phyloP scores from a whole-genome alignment of 1,140 invertebrate species.

The Bombus picipes region DNA sequence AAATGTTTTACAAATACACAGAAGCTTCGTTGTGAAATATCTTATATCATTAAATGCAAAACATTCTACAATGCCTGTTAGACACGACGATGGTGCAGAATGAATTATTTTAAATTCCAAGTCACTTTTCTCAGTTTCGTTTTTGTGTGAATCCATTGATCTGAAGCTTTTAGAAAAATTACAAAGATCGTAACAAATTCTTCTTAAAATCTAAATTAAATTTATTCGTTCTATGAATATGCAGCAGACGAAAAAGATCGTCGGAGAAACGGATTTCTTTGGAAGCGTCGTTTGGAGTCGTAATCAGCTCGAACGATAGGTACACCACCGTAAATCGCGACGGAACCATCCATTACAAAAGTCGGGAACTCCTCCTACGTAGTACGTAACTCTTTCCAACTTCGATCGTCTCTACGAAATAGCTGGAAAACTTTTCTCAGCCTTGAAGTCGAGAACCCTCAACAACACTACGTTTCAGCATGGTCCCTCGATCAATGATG shows the following conservation, averaged over 20 bases:
- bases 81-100: no score
- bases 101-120: neutral
- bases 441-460: neutral
- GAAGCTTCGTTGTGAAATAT: no score
- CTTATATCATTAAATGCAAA: no score
- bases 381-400: conserved; percentile 38
- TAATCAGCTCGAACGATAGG: neutral
- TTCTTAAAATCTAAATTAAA: no score
- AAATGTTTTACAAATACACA: no score
- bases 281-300: neutral
- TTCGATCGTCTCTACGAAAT: neutral
- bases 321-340: conserved; percentile 16
- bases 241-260: neutral
- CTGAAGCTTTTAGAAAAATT: no score
- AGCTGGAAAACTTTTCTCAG: conserved; percentile 8
- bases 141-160: neutral
- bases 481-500: neutral
- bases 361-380: conserved; percentile 14
- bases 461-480: neutral
- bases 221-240: no score
- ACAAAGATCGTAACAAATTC: no score
- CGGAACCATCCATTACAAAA: conserved; percentile 20
- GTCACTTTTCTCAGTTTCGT: neutral
- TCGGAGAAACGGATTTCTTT: neutral
- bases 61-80: no score